Base-by-base conservation (phyloP, 2,113 vertebrate genomes). In the Cygnus buccinator region DNA sequence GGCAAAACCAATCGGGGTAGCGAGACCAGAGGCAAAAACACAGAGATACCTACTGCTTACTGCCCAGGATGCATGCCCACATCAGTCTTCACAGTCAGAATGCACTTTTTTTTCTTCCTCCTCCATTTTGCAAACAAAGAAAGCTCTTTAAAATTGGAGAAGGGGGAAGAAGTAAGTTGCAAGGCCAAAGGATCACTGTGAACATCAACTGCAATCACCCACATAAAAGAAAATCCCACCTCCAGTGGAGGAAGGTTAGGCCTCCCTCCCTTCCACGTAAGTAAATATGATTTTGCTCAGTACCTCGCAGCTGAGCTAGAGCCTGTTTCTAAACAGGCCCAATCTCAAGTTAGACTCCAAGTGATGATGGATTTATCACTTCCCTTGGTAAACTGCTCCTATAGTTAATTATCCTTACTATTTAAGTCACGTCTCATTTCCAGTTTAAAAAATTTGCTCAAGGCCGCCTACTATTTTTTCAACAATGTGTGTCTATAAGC, bases 351-450 rank as follows among this genome's bases (percentile, higher is more conserved):
- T 44, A 68, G 43, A 93, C 35, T 57, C 23, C 86, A 76, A 84
- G 80, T 43, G 92, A 54, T 89, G 95, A 97, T 72, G 84, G 90
- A 95, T 96, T 96, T 90, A 96, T 96, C 90, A 54, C 92, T 96
- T 96, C 88, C 92, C 84, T 93, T 44, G 31, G 83, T 96, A 96
- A 93, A 95, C 77, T 89, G 91, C 55, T 92, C 57, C 90, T 62
- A 90, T 26, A 89, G 94, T 82, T 95, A 96, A 95, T 96, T 96
- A 94, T 72, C 94, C 95, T 93, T 96, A 62, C 89, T 91, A 91
- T 95, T 94, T 87, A 92, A 93, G 92, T 95, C 91, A 96, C 28
- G 10, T 95, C 95, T 93, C 95, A 95, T 97, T 97, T 94, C 89
- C 86, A 96, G 43, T 62, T 90, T 35, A 28, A 74, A 92, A 96